Percentiles rank a stretch among this genome's conserved stretches.
Conservation (phyloP, 2,113 vertebrate species). For the Catagonus wagneri region DNA sequence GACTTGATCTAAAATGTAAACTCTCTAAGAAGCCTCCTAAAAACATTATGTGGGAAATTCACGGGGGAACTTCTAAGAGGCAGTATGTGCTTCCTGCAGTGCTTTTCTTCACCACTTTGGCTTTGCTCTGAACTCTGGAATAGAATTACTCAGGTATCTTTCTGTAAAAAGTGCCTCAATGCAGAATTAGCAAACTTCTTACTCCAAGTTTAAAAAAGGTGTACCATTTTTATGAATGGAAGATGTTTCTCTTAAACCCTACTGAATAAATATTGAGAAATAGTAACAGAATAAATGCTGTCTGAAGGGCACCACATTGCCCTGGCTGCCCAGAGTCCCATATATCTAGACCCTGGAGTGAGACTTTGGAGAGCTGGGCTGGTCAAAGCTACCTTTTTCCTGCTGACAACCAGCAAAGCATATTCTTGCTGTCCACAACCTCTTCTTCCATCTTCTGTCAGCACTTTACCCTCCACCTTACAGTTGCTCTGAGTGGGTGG, state of each 20-base stretch:
- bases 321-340: background rate
- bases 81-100: background rate
- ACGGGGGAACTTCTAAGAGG: background rate
- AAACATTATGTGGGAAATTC: background rate
- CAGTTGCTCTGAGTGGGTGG: background rate
- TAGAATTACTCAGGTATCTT: background rate
- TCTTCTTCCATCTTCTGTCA: background rate
- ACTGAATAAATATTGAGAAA: background rate
- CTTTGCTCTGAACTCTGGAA: background rate
- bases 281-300: background rate
- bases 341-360: background rate
- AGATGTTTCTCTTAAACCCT: background rate
- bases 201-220: background rate
- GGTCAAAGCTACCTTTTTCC: background rate
- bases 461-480: background rate
- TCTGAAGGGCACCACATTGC: background rate
- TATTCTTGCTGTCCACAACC: background rate
- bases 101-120: background rate
- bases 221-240: background rate
- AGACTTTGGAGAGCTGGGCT: background rate
- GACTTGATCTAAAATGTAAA: background rate
- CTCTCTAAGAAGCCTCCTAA: background rate
- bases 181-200: background rate
- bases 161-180: background rate
- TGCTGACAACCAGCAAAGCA: background rate